Base-by-base conservation (phyloP, 1,140 invertebrate genomes). In the Ceratosolen solmsi region DNA sequence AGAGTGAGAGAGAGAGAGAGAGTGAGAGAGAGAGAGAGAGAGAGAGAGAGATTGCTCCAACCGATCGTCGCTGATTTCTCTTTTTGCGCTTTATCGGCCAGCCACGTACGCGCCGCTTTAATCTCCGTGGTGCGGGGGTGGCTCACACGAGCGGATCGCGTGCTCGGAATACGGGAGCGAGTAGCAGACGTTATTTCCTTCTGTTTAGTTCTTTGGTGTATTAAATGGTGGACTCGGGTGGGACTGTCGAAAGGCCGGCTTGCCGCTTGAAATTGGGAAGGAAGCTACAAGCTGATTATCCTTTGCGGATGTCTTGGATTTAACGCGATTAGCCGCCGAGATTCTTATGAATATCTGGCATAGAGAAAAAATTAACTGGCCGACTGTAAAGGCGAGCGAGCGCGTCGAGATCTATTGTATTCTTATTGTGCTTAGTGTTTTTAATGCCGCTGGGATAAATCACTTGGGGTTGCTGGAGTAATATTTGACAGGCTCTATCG, bases 1-100 rank as follows among this genome's bases (percentile, higher is more conserved):
- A n/a, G n/a, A n/a, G n/a, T 7, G 60, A 63, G 60, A 63, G 27
- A 30, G 60, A 25, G 60, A 25, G 60, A 63, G 54, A 58, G 73
- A 22, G 71, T 49, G 46, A 73, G n/a, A 72, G 41, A 46, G 41
- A 17, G 38, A 51, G 73, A 9, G 71, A 54, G 51, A 9, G 72
- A 58, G 51, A 58, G 25, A 73, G 49, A 33, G 49, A 13, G 41
- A 49, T n/a, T n/a, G n/a, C n/a, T n/a, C n/a, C n/a, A n/a, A n/a
- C 58, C 25, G 33, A 25, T 38, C 30, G 49, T 9, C 13, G 20
- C 4, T 30, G 65, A 49, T 79, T 54, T 71, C 22, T 49, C 77
- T 41, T 71, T 75, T 70, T 80, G n/a, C n/a, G 30, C 72, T 80
- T 60, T 73, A 71, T 80, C 54, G 65, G 51, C 2, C 22, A 2